Base-by-base conservation (phyloP, 2,888 invertebrate genomes). In the Cephus nigrinus region DNA sequence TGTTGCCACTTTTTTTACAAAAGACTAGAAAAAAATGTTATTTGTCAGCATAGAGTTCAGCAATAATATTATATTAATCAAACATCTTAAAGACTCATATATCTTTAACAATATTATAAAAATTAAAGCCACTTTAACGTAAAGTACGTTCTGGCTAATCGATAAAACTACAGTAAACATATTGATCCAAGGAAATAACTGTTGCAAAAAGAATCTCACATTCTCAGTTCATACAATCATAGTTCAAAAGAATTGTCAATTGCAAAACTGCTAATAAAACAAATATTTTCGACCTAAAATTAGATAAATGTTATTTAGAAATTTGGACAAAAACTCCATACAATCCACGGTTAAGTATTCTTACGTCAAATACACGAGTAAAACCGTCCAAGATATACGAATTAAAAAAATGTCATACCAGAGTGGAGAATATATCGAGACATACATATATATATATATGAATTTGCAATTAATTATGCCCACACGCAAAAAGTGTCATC, bases 1-100 rank as follows among this genome's bases (percentile, higher is more conserved):
- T 78, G 94, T 93, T 82, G 94, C 94, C 76, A 95, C 93, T 92
- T 94, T 95, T 88, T 93, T 94, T 80, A 95, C 94, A 89, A 96
- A 94, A 33, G 95, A 95, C 95, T 95, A 92, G 35, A 35, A 85
- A 86, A 80, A 73, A 55, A 55, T 35, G 78, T 73, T 79, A n/a
- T 3, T 33, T n/a, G 23, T 68, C 23, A 31, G 4, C 9, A 75
- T 32, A 75, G 4, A 75, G 73, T 75, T 33, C 34, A 9, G 68
- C 35, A 36, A 36, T 5, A 23, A 35, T 31, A 55, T 55, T 55
- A 23, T 55, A 55, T 9, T 9, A 55, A 23, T 55, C 12, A 33
- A 12, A 31, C 34, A 35, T 75, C 75, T 77, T 1, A 15, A 23
- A 68, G 30, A 68, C 68, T 76, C 11, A 75, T 69, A 76, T 75